Evolutionary conservation across 2,888 invertebrate genomes (phyloP), one percentile per base, ranked within the genome.

Genomic region (Macaria liturata): DNA sequence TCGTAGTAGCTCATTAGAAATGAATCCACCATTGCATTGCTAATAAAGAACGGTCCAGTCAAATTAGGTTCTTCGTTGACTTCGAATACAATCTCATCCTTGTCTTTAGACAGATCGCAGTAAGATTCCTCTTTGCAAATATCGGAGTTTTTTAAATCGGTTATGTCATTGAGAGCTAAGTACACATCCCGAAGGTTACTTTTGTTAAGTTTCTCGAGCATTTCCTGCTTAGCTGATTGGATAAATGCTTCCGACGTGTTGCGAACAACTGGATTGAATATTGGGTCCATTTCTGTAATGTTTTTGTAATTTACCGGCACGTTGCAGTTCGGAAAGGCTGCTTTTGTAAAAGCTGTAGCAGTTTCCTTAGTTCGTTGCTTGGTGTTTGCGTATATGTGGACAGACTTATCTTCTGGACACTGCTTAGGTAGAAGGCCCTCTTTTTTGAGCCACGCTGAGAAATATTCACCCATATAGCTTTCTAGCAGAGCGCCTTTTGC

Each of bases 1-100:
- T 88, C 84, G 32, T 86, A 91, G 45, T 78, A 87, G 42, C 80
- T 76, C 90, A 90, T 90, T 8, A 88, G 46, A 59, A 88, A 86
- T 0, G 78, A 62, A 65, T 91, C 90, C 0, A 83, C 74, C 4
- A 86, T 66, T 0, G 67, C 55, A 60, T 80, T 85, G 0, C 76
- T 79, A 0, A 82, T 72, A 8, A 45, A 62, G 4, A 89, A 65
- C 0, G 85, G 82, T 0, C 89, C 89, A 2, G 53, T 55, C 0
- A 88, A 42, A 48, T 86, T 67, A 0, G 86, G 86, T 52, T 87
- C 86, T 9, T 71, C 51, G 0, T 80, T 84, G 9, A 78, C 54
- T 63, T 73, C 58, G 20, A 67, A 71, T 3, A 80, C 20, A 46
- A 86, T 68, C 8, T 69, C 53, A 62, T 76, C 71, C 54, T 71